Evolutionary conservation across 2,797 vertebrate species (phyloP), one percentile per base, ranked within the genome.

Genomic region (Anas capensis): DNA sequence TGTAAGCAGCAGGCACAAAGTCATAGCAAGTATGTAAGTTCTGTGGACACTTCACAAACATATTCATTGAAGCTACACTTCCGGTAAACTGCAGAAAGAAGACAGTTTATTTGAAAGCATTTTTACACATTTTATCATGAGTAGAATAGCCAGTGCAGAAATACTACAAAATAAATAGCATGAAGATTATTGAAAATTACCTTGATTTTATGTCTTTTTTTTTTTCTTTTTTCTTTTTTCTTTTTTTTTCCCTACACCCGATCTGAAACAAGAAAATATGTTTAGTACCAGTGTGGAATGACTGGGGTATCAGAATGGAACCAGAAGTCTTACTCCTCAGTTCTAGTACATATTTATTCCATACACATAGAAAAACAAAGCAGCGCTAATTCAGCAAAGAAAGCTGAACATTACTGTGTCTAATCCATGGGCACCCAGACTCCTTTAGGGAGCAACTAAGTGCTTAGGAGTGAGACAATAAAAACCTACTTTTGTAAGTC

Each of bases 91-190:
- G 46, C 78, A 78, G 69, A 68, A 69, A 87, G 75, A 90, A 56
- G 54, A 80, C 14, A 24, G 51, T 31, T 89, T 62, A 42, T 78
- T 78, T 91, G 53, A 82, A 96, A 86, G 66, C 36, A 48, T 82
- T 96, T 97, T 95, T 95, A 90, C 71, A 93, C 3, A 70, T 92
- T 79, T 86, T 62, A 66, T 93, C 79, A 79, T 95, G 0, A 84
- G 69, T 49, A 78, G 46, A 86, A 66, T 75, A 83, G 68, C 65
- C 86, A 81, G 42, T 81, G 62, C 42, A 94, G 88, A 88, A 90
- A 69, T 86, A 87, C 48, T 84, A 80, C 29, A 76, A 91, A 98
- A 97, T 98, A 98, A 98, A 97, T 61, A 95, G 95, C 95, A 97
- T 96, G 95, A 95, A 92, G 75, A 31, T 66, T 27, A 81, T 54